Base-by-base conservation (phyloP, 2,888 invertebrate species). In the Volucella bombylans region DNA sequence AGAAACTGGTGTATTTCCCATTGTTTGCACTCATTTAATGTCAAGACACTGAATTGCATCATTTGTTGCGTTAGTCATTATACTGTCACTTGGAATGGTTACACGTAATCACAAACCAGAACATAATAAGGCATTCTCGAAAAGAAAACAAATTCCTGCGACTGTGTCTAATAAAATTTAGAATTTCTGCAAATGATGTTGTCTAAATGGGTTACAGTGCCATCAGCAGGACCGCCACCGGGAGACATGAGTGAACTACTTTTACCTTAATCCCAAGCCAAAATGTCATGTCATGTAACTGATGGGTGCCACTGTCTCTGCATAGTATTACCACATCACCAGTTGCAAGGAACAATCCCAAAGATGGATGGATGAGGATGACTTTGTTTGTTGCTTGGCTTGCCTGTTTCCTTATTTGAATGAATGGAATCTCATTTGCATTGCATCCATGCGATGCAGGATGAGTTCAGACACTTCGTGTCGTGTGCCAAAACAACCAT, bases 341-440 rank as follows among this genome's bases (percentile, higher is more conserved):
- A 77, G 71, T 62, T 72, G 78, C 67, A 72, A 67, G 72, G 39
- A 47, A 54, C 38, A 55, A 79, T 43, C 39, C 41, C 57, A 71
- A 71, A 59, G 81, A 82, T 82, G 49, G 71, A 67, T 68, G 50
- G 69, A 62, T 68, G 76, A 23, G 49, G 31, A 31, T 31, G 31
- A 31, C 31, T 31, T 31, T 31, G 31, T 31, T 31, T 31, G 31
- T 31, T 65, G 64, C 39, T 39, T 38, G 15, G 23, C 67, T 67
- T 67, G 62, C 67, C 52, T 72, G 79, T 31, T 18, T 74, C 64
- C 55, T 41, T 54, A 59, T 64, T 71, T 41, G 64, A 80, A 80
- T 80, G 80, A 83, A 83, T 83, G 43, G 80, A 80, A 73, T 80
- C 69, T 83, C 74, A 83, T 83, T 83, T 83, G 65, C 80, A 83